These are phyloP conservation scores for Aeoliscus strigatus DNA, from an alignment of 2,797 vertebrate genomes.

Conservation along the genomic window DNA sequence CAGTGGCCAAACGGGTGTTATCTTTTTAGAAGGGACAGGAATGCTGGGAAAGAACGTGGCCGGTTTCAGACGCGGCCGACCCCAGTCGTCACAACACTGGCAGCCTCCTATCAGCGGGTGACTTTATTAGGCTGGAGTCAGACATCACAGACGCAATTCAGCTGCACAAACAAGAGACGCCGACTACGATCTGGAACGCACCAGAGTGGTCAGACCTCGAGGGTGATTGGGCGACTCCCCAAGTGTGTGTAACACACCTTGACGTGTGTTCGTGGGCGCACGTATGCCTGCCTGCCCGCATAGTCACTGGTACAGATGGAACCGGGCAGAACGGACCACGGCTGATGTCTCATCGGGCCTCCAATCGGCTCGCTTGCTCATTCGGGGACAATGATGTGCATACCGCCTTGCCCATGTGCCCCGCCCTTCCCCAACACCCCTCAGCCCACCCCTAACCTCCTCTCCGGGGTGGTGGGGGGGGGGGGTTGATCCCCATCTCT, in stretches of 20 bases:
- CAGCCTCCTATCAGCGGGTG: slow-evolving; percentile 29
- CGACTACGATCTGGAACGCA: slow-evolving; percentile 16
- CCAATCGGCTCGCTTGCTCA: slow-evolving; percentile 51
- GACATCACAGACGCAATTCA: slow-evolving; percentile 33
- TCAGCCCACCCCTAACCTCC: slow-evolving; percentile 54
- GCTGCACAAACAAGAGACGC: slow-evolving; percentile 25
- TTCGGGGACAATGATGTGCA: slow-evolving; percentile 58
- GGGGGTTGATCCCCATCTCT: slow-evolving; percentile 58
- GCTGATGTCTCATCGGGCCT: slow-evolving; percentile 42
- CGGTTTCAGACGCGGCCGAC: slow-evolving; percentile 32
- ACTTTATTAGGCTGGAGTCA: slow-evolving; percentile 30
- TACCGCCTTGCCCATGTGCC: slow-evolving; percentile 41
- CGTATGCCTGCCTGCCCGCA: slow-evolving; percentile 24
- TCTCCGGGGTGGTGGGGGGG: too few species aligned
- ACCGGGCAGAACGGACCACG: slow-evolving; percentile 50
- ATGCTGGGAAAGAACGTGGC: slow-evolving; percentile 60
- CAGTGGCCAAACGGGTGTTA: slow-evolving; percentile 46
- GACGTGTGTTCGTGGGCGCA: slow-evolving; percentile 3
- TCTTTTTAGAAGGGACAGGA: slow-evolving; percentile 59
- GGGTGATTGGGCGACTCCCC: neutral
- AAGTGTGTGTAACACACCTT: slow-evolving; percentile 9
- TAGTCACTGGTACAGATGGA: slow-evolving; percentile 33
- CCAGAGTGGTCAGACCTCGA: neutral
- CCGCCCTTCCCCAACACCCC: slow-evolving; percentile 32
- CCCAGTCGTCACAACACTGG: slow-evolving; percentile 32